phyloP scores from a whole-genome alignment of 1,140 invertebrate species.

The Temnothorax curvispinosus region DNA sequence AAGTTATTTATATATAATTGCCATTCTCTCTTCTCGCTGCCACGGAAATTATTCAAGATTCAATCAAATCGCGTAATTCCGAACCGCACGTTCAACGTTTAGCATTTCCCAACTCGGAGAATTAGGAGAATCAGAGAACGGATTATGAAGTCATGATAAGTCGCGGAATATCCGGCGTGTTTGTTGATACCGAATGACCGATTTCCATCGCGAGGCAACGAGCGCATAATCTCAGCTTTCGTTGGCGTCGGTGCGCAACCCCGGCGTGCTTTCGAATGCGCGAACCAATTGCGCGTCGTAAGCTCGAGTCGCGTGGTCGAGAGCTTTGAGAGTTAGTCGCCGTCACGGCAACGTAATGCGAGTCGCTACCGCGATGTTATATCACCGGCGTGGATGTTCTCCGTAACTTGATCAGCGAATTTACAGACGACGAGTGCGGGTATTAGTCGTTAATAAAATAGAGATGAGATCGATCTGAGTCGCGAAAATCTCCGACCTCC shows the following conservation, averaged over 20 bases:
- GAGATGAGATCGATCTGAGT: not conserved
- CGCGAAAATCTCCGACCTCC: not conserved
- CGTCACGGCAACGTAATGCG: slow-evolving; percentile 69
- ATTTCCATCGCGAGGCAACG: slow-evolving; percentile 1
- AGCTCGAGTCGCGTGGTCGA: slow-evolving; percentile 70
- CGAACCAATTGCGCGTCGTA: slow-evolving; percentile 67
- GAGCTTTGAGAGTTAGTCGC: slow-evolving; percentile 71
- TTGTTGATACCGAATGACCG: not conserved
- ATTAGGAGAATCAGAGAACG: not conserved
- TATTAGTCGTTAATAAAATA: not conserved
- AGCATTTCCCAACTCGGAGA: not conserved
- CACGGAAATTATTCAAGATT: not conserved
- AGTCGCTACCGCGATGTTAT: slow-evolving; percentile 45
- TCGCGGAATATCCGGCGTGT: not conserved
- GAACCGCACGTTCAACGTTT: not conserved
- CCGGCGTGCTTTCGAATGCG: slow-evolving; percentile 63
- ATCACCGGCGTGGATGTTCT: not conserved
- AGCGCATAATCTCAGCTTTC: slow-evolving; percentile 36
- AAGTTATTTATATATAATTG: not conserved
- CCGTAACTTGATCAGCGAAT: not conserved
- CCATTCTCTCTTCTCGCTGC: not conserved
- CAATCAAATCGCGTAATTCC: not conserved
- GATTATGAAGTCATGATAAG: slow-evolving; percentile 13
- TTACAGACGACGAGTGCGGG: not conserved
- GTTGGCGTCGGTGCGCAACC: slow-evolving; percentile 19